Evolutionary conservation across 2,113 vertebrate species (phyloP), one percentile per base, ranked within the genome.

Genomic region (Elachura formosa): DNA sequence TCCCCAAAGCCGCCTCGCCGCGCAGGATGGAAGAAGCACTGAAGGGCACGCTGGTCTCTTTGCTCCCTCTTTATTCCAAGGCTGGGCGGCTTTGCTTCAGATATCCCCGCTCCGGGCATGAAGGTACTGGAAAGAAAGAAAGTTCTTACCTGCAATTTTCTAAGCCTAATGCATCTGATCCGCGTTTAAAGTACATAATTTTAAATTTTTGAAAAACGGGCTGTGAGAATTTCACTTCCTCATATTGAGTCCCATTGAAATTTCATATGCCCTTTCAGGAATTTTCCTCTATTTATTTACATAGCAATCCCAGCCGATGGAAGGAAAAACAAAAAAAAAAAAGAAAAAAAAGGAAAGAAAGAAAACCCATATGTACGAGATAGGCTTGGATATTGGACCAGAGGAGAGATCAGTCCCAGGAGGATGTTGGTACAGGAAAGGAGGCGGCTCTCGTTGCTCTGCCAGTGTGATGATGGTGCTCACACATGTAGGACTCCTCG

Each of bases 101-200:
- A 83, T 73, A 94, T 95, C 90, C 89, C 72, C n/a, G 82, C 76
- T 93, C 94, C 92, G 91, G 93, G 93, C 91, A 94, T 89, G 89
- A 83, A 90, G 96, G 62, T 96, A 94, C 96, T 79, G 97, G 90
- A 93, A 94, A 95, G 89, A 92, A 94, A 96, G 92, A 97, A 98
- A 98, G 98, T 98, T 98, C 98, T 98, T 97, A 97, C 97, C 97
- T 97, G 97, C 90, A 95, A 87, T 93, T 94, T 94, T 82, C 89
- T 84, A 94, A 96, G 81, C 93, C 92, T 96, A 96, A 95, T 91
- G 93, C 66, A 96, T 97, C 91, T 86, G 26, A 92, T 93, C 80
- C 62, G 24, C 56, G 12, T 59, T 85, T 83, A 85, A 85, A 90
- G 29, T 52, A 81, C 9, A 9, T 48, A 56, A 94, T 93, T 84